phyloP scores from a whole-genome alignment of 2,888 invertebrate species.

The Pseudococcus longispinus region DNA sequence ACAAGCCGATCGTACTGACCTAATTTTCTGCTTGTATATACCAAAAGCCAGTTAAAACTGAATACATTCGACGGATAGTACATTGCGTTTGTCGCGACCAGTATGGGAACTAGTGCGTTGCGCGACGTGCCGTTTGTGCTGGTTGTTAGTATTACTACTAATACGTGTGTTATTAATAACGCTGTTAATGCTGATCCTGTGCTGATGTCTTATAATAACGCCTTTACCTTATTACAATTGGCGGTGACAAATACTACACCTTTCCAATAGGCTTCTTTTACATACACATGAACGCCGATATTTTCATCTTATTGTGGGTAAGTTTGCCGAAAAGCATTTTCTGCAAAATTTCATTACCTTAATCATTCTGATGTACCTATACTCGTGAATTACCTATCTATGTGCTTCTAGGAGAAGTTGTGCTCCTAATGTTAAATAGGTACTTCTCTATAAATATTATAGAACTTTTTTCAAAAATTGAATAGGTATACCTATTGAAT shows the following conservation, averaged over 20 bases:
- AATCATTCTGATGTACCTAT: too few species aligned
- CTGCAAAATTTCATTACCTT: too few species aligned
- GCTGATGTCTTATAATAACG: constrained; percentile 46
- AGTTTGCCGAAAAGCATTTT: not conserved
- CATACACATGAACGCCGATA: constrained; percentile 55
- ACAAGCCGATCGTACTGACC: constrained; percentile 50
- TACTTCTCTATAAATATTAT: too few species aligned
- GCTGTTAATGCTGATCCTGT: constrained; percentile 25
- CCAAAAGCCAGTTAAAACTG: constrained; percentile 50
- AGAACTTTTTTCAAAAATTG: too few species aligned
- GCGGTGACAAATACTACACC: constrained; percentile 46
- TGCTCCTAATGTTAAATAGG: too few species aligned
- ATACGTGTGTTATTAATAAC: constrained; percentile 18
- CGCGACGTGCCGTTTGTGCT: constrained; percentile 49
- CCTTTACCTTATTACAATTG: constrained; percentile 4
- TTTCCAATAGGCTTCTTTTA: not conserved
- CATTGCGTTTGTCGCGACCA: constrained; percentile 51
- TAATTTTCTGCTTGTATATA: constrained; percentile 44
- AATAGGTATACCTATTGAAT: too few species aligned
- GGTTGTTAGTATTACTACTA: constrained; percentile 18
- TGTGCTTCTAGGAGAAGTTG: too few species aligned
- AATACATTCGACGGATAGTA: constrained; percentile 45
- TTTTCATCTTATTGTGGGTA: constrained; percentile 55
- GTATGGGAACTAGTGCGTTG: constrained; percentile 55
- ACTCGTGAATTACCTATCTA: too few species aligned